A percentile compares a stretch with the other conserved stretches of the same genome.
Evolutionary conservation across 2,888 invertebrate genomes (phyloP).

Genomic region (Eumacrocentrus americanus): DNA sequence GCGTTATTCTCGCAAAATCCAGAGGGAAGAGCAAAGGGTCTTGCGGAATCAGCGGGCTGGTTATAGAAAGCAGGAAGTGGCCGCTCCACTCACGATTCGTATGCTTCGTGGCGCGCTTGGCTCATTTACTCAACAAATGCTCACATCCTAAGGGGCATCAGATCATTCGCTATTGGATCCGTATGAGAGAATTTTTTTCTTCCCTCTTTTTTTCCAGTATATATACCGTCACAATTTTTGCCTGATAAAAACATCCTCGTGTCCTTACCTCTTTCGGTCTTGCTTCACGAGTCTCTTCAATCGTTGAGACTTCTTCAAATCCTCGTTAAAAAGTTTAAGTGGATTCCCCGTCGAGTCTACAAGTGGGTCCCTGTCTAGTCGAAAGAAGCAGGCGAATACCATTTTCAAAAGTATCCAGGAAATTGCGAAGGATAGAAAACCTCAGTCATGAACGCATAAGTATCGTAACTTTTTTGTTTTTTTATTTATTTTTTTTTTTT

Average conservation of each 20-base stretch:
- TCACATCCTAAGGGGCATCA: too few relatives aligned
- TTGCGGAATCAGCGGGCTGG: conserved; percentile 17
- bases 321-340: conserved; percentile 54
- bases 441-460: background rate
- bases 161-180: too few relatives aligned
- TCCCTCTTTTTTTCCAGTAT: background rate
- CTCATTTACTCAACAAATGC: conserved; percentile 19
- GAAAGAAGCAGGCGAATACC: background rate
- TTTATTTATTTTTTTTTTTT: too few relatives aligned
- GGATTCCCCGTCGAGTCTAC: conserved; percentile 39
- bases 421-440: background rate
- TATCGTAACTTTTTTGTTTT: background rate
- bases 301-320: conserved; percentile 43
- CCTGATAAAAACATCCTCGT: background rate
- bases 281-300: conserved; percentile 20
- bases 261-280: conserved; percentile 27
- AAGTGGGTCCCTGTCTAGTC: conserved; percentile 30
- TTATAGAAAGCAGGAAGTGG: conserved; percentile 19
- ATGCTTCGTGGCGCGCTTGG: conserved; percentile 16
- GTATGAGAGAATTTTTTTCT: background rate
- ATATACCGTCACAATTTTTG: background rate
- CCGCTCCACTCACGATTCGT: conserved; percentile 15
- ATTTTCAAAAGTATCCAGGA: conserved; percentile 1
- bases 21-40: conserved; percentile 28
- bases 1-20: conserved; percentile 47